Conservation (phyloP, 2,797 vertebrate species). For the Sebastes reedi region DNA sequence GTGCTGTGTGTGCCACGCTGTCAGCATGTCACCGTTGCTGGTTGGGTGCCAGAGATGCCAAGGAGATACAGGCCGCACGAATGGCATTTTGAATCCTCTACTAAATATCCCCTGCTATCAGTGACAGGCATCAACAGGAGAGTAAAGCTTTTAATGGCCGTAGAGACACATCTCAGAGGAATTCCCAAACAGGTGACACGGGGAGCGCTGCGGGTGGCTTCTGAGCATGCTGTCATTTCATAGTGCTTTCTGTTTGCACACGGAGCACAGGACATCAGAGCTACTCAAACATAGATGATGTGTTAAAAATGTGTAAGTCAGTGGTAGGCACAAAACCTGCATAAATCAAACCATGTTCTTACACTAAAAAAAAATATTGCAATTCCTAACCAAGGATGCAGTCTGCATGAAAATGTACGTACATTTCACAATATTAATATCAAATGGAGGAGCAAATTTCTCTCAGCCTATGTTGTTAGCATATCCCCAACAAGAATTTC, state of each 20-base stretch:
- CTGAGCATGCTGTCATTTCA: slow-evolving; percentile 32
- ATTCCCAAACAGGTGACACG: slow-evolving; percentile 45
- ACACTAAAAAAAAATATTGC: background rate
- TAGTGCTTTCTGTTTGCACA: slow-evolving; percentile 30
- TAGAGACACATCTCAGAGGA: slow-evolving; percentile 50
- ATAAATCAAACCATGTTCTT: background rate
- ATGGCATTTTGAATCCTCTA: slow-evolving; percentile 61
- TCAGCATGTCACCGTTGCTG: slow-evolving; percentile 60
- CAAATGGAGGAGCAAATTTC: background rate
- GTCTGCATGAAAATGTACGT: background rate
- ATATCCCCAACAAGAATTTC: slow-evolving; percentile 31
- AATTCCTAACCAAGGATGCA: background rate
- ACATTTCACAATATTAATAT: background rate
- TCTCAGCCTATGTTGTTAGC: background rate
- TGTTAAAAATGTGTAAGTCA: background rate
- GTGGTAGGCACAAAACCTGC: background rate
- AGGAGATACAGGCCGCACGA: slow-evolving; percentile 48
- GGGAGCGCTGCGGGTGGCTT: slow-evolving; percentile 38
- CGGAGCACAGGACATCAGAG: background rate
- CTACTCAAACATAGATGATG: background rate
- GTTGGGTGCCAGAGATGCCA: slow-evolving; percentile 59
- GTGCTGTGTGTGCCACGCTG: slow-evolving; percentile 44
- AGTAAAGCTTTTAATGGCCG: slow-evolving; percentile 61
- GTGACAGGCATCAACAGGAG: slow-evolving; percentile 67
- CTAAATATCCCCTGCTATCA: slow-evolving; percentile 70